Percentiles rank a stretch among this genome's conserved stretches.
Evolutionary conservation across 1,140 invertebrate genomes (phyloP).

Genomic region (Lysiphlebus fabarum): DNA sequence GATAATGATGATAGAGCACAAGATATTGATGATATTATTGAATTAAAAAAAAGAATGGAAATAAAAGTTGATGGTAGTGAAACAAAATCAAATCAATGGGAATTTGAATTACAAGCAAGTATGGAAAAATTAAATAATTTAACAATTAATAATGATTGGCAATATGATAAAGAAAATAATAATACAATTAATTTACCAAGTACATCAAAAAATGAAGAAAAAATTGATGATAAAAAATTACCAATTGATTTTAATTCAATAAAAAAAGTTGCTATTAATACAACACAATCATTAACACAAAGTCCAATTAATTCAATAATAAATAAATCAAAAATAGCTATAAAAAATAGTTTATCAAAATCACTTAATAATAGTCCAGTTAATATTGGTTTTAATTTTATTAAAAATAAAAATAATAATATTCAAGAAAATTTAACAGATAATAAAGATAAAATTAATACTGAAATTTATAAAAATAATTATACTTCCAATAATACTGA

Average conservation of each 20-base stretch:
- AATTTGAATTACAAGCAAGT: conserved; percentile 47
- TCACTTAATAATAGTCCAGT: conserved; percentile 40
- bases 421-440: conserved; percentile 16
- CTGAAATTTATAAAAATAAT: too few species aligned
- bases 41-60: conserved; percentile 37
- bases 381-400: conserved; percentile 36
- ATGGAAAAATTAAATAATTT: conserved; percentile 45
- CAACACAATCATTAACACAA: conserved; percentile 35
- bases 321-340: conserved; percentile 33
- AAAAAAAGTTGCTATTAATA: conserved; percentile 23
- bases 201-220: conserved; percentile 11
- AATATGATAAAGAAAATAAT: conserved; percentile 7
- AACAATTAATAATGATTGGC: conserved; percentile 28
- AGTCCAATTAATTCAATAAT: conserved; percentile 39
- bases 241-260: conserved; percentile 21
- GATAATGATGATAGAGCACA: conserved; percentile 37
- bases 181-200: conserved; percentile 11
- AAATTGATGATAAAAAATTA: conserved; percentile 24
- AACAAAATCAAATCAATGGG: conserved; percentile 47
- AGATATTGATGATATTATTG: conserved; percentile 37
- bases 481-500: too few species aligned
- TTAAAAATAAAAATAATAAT: background rate
- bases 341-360: conserved; percentile 40
- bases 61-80: conserved; percentile 48
- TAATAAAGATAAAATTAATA: background rate